phyloP scores from a whole-genome alignment of 2,797 vertebrate genomes.

The Australoheros facetus region DNA sequence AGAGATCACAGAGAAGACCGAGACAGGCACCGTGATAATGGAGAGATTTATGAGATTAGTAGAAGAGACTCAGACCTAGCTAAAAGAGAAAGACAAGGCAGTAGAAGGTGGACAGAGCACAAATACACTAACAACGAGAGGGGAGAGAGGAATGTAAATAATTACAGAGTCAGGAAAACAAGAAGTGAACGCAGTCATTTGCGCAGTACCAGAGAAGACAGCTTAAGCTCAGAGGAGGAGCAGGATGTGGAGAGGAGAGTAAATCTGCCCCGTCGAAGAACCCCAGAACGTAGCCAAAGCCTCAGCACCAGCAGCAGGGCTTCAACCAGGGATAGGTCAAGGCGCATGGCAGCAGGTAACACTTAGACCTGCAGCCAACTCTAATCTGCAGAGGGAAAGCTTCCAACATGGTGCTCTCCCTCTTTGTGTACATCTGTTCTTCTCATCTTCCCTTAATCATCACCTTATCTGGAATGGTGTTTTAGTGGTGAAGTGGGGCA shows the following conservation, averaged over 20 bases:
- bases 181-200: slow-evolving; percentile 50
- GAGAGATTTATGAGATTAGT: slow-evolving; percentile 45
- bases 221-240: slow-evolving; percentile 71
- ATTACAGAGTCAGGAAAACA: slow-evolving; percentile 48
- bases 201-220: slow-evolving; percentile 52
- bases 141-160: slow-evolving; percentile 17
- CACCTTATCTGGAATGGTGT: slow-evolving; percentile 34
- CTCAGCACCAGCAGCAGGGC: slow-evolving; percentile 59
- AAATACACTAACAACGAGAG: not conserved
- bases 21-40: slow-evolving; percentile 32
- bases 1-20: slow-evolving; percentile 57
- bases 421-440: slow-evolving; percentile 52
- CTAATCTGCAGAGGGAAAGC: slow-evolving; percentile 42
- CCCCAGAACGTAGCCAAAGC: slow-evolving; percentile 67
- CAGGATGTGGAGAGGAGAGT: slow-evolving; percentile 57
- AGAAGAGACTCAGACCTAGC: slow-evolving; percentile 22
- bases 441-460: slow-evolving; percentile 56
- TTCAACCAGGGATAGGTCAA: slow-evolving; percentile 59
- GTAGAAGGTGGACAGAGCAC: slow-evolving; percentile 38
- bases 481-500: slow-evolving; percentile 33
- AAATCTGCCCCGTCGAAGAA: slow-evolving; percentile 51
- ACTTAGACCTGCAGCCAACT: slow-evolving; percentile 48
- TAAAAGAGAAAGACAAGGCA: slow-evolving; percentile 41
- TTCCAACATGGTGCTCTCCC: slow-evolving; percentile 28
- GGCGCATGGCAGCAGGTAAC: slow-evolving; percentile 77